Conservation (phyloP, 2,888 invertebrate genomes). For the Margaritifera margaritifera region DNA sequence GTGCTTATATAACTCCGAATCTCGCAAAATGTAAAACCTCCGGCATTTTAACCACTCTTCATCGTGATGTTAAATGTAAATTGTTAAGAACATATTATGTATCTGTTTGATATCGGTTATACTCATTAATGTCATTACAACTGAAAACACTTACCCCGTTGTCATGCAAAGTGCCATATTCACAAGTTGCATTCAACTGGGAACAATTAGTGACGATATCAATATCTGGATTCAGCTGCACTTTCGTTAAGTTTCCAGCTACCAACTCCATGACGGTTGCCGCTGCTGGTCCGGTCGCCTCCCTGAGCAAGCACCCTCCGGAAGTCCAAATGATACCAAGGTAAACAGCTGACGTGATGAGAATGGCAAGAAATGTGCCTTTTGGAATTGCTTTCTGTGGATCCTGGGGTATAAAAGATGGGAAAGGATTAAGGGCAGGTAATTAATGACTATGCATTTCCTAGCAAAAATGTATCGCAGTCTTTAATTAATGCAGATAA, state of each 20-base stretch:
- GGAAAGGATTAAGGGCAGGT: too few relatives aligned
- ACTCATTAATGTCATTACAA: too few relatives aligned
- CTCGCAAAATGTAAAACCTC: too few relatives aligned
- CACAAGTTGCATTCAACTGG: constrained; percentile 75
- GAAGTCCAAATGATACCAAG: constrained; percentile 85
- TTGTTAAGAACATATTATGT: too few relatives aligned
- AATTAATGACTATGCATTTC: too few relatives aligned
- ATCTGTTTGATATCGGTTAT: too few relatives aligned
- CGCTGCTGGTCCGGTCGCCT: constrained; percentile 64
- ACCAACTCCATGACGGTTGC: constrained; percentile 82
- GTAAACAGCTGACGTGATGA: constrained; percentile 91
- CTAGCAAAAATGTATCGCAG: too few relatives aligned
- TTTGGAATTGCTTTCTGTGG: constrained; percentile 93
- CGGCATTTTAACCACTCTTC: too few relatives aligned
- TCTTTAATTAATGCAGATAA: too few relatives aligned
- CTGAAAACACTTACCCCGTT: constrained; percentile 79
- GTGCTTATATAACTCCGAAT: too few relatives aligned
- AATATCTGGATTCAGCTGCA: constrained; percentile 21
- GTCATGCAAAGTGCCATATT: constrained; percentile 88
- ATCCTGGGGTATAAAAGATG: constrained; percentile 77
- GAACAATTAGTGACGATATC: constrained; percentile 31
- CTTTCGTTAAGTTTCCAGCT: constrained; percentile 11
- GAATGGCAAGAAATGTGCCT: constrained; percentile 89
- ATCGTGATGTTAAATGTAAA: too few relatives aligned
- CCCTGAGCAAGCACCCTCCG: constrained; percentile 84